A percentile compares a stretch with the other conserved stretches of the same genome.
Evolutionary conservation across 2,797 vertebrate genomes (phyloP).

Genomic region (Ambastaia sidthimunki): DNA sequence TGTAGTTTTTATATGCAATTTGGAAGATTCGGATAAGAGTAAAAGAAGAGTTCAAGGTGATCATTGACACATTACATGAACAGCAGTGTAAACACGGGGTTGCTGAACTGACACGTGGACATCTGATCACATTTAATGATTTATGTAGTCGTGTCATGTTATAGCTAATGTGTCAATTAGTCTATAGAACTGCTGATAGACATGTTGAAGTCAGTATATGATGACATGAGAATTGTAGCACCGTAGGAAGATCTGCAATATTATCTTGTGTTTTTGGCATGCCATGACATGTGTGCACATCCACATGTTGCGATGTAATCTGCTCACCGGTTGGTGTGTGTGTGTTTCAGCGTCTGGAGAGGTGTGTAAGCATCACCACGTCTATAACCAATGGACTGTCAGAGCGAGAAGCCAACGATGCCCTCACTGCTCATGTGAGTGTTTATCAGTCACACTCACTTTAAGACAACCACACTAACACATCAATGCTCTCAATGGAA

Average conservation of each 20-base stretch:
- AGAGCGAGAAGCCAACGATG: constrained; percentile 92
- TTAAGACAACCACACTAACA: neutral
- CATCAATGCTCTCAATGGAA: neutral
- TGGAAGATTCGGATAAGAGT: neutral
- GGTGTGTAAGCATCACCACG: constrained; percentile 86
- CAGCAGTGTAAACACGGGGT: neutral
- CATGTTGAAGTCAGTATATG: neutral
- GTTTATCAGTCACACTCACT: neutral
- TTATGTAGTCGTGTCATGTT: neutral
- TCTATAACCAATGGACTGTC: constrained; percentile 86
- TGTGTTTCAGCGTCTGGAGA: constrained; percentile 83
- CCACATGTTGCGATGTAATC: neutral
- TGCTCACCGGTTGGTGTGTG: neutral
- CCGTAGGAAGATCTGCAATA: neutral
- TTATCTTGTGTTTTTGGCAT: neutral
- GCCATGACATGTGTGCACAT: neutral
- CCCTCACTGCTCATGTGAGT: constrained; percentile 91
- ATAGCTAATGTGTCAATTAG: constrained; percentile 15
- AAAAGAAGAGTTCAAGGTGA: neutral
- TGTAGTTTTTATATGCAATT: neutral
- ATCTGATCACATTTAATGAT: neutral
- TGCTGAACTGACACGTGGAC: neutral
- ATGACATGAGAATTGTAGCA: neutral
- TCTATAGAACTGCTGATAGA: neutral
- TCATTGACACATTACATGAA: neutral